Conservation (phyloP, 2,888 invertebrate genomes). For the Drosophila antonietae region DNA sequence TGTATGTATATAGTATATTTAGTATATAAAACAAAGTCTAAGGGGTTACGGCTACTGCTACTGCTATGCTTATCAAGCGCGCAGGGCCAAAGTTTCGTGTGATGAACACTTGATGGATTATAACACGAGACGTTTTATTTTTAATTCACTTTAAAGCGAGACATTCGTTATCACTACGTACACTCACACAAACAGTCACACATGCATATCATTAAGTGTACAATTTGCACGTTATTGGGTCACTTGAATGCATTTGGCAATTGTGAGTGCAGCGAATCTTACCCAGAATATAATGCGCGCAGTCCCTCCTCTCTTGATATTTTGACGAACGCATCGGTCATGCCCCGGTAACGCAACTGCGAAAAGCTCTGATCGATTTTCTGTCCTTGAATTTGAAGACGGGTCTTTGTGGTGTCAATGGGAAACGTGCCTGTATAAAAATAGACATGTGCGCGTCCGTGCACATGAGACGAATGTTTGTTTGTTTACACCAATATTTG, state of each 20-base stretch:
- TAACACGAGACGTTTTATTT: slow-evolving; percentile 33
- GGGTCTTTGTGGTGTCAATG: slow-evolving; percentile 97
- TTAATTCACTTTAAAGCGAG: slow-evolving; percentile 11
- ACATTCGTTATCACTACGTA: slow-evolving; percentile 37
- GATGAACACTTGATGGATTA: slow-evolving; percentile 33
- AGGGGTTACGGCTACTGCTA: slow-evolving; percentile 44
- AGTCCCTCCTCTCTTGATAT: slow-evolving; percentile 95
- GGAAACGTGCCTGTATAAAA: slow-evolving; percentile 93
- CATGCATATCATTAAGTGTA: slow-evolving; percentile 1
- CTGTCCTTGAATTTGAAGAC: slow-evolving; percentile 97
- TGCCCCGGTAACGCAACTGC: slow-evolving; percentile 92
- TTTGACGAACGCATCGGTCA: slow-evolving; percentile 95
- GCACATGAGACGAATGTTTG: slow-evolving; percentile 49
- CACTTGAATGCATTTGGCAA: slow-evolving; percentile 27
- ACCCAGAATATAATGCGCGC: slow-evolving; percentile 94
- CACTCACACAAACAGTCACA: slow-evolving; percentile 2
- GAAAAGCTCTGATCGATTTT: slow-evolving; percentile 91
- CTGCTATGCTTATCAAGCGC: slow-evolving; percentile 46
- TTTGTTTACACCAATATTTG: slow-evolving; percentile 64
- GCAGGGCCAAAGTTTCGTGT: slow-evolving; percentile 54
- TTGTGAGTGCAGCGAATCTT: slow-evolving; percentile 68
- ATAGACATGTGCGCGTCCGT: slow-evolving; percentile 17
- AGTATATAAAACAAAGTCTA: slow-evolving; percentile 54
- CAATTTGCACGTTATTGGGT: slow-evolving; percentile 32
- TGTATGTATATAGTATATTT: neutral